Evolutionary conservation across 1,140 invertebrate species (phyloP).

Genomic region (Onthophagus taurus): DNA sequence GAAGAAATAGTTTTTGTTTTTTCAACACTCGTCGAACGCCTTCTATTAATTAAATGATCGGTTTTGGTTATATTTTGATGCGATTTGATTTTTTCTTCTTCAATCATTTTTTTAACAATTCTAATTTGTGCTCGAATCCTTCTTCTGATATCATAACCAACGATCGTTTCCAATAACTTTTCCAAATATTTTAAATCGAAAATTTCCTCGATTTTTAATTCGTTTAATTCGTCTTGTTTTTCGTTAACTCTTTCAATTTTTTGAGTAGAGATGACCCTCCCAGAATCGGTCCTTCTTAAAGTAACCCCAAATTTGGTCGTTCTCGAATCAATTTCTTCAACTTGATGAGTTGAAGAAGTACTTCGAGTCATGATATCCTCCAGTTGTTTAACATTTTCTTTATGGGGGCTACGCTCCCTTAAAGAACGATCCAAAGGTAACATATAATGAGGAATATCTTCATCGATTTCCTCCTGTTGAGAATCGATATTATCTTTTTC

Average conservation of each 20-base stretch:
- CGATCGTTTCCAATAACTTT: slow-evolving; percentile 60
- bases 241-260: slow-evolving; percentile 27
- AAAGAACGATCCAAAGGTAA: slow-evolving; percentile 30
- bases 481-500: background rate
- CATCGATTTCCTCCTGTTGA: slow-evolving; percentile 16
- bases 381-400: slow-evolving; percentile 17
- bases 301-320: slow-evolving; percentile 55
- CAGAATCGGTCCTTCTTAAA: slow-evolving; percentile 44
- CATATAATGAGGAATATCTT: slow-evolving; percentile 34
- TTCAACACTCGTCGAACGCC: too few species aligned
- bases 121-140: slow-evolving; percentile 65
- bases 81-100: slow-evolving; percentile 35
- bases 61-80: background rate
- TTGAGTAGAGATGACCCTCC: slow-evolving; percentile 35
- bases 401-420: slow-evolving; percentile 27
- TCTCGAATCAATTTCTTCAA: slow-evolving; percentile 30
- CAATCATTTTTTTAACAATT: slow-evolving; percentile 49
- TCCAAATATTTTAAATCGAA: slow-evolving; percentile 58
- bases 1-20: too few species aligned
- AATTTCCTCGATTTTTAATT: slow-evolving; percentile 55
- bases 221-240: background rate
- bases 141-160: slow-evolving; percentile 61
- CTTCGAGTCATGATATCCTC: slow-evolving; percentile 5
- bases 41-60: too few species aligned
- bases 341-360: background rate